Evolutionary conservation across 2,888 invertebrate genomes (phyloP).

Genomic region (Drosophila infuscata): DNA sequence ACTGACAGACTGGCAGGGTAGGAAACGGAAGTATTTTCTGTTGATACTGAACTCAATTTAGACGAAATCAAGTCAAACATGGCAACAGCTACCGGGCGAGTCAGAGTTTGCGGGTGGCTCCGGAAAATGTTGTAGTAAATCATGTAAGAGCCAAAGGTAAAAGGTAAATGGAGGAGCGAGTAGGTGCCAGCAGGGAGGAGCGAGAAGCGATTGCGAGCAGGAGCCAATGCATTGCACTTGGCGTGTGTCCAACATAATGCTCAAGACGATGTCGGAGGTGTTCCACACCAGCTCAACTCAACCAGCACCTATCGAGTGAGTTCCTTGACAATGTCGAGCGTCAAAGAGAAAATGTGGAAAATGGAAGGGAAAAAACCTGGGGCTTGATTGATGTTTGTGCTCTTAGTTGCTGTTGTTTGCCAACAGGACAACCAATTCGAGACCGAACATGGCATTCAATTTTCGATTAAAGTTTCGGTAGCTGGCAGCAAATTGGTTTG

Average conservation of each 20-base stretch:
- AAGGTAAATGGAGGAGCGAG: slow-evolving; percentile 52
- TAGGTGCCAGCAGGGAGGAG: neutral
- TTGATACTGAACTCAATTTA: slow-evolving; percentile 81
- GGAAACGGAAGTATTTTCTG: slow-evolving; percentile 82
- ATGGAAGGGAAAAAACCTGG: slow-evolving; percentile 51
- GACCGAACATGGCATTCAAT: slow-evolving; percentile 68
- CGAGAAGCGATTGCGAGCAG: slow-evolving; percentile 1
- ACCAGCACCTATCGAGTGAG: slow-evolving; percentile 24
- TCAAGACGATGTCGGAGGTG: slow-evolving; percentile 62
- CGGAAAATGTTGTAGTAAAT: slow-evolving; percentile 74
- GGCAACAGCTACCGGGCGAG: slow-evolving; percentile 53
- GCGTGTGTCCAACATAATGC: slow-evolving; percentile 68
- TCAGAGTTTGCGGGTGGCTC: slow-evolving; percentile 3
- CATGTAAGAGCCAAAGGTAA: slow-evolving; percentile 77
- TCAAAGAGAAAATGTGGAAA: slow-evolving; percentile 16
- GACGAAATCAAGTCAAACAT: slow-evolving; percentile 82
- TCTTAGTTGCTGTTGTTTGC: slow-evolving; percentile 78
- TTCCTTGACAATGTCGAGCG: slow-evolving; percentile 24
- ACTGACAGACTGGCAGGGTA: slow-evolving; percentile 58
- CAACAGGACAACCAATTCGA: slow-evolving; percentile 33
- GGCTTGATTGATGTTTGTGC: slow-evolving; percentile 79
- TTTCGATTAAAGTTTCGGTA: slow-evolving; percentile 71
- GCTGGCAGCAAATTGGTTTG: slow-evolving; percentile 66
- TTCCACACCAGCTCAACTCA: slow-evolving; percentile 8
- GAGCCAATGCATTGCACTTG: slow-evolving; percentile 49